Percentiles rank a stretch among this genome's conserved stretches.
Evolutionary conservation across 1,140 invertebrate genomes (phyloP).

Genomic region (Diachasmimorpha longicaudata): DNA sequence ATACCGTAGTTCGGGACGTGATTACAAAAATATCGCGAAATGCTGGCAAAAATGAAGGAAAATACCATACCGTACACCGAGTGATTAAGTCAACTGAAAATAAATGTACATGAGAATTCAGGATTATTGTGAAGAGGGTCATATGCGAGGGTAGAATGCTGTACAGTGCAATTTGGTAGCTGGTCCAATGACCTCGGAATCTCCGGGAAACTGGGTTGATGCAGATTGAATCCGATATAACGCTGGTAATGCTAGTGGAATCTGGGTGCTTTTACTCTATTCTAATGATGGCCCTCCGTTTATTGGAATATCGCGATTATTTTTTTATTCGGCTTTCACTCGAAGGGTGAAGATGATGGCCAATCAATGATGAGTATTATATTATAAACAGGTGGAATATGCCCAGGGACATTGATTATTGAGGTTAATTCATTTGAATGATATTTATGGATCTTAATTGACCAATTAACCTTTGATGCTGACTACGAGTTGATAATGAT

Average conservation of each 20-base stretch:
- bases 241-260: neutral
- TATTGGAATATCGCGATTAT: neutral
- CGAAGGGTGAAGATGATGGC: neutral
- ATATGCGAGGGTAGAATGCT: neutral
- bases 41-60: neutral
- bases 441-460: no score
- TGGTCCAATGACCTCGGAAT: neutral
- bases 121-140: neutral
- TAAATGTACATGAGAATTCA: neutral
- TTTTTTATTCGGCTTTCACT: neutral
- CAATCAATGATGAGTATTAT: no score
- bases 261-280: neutral
- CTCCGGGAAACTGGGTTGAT: neutral
- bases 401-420: no score
- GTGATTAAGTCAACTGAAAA: neutral
- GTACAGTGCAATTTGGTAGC: neutral
- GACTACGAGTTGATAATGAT: no score
- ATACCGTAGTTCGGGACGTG: neutral
- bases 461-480: no score
- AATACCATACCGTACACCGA: neutral
- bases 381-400: no score
- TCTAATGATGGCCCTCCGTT: neutral
- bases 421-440: no score
- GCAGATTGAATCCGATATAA: neutral
- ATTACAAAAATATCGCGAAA: neutral